Evolutionary conservation across 2,797 vertebrate species (phyloP), one percentile per base, ranked within the genome.

Genomic region (Gadopsis bispinosus): DNA sequence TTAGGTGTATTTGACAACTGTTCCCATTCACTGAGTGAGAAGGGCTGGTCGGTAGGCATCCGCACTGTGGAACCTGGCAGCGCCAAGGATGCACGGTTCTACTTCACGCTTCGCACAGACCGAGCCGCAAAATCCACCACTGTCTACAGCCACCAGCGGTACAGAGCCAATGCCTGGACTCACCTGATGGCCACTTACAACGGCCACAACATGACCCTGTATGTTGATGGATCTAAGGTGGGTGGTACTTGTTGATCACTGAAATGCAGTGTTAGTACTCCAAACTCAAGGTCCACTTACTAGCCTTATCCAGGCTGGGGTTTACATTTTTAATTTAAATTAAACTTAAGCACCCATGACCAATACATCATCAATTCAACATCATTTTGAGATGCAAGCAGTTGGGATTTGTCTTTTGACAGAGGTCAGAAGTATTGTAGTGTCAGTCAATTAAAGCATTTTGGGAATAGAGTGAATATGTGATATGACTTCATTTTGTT

Each of bases 1-100:
- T 0, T 62, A 99, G 98, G 98, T 53, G 91, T 99, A 59, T 98
- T 98, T 81, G 97, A 99, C 94, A 98, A 97, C 95, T 99, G 98
- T 88, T 98, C 98, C 2, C 96, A 97, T 85, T 93, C 94, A 0
- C 81, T 95, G 89, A 98, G 92, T 43, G 95, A 99, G 86, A 99
- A 96, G 89, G 98, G 98, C 80, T 99, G 98, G 98, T 96, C 96
- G 0, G 92, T 99, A 39, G 98, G 98, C 7, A 96, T 99, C 83
- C 95, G 85, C 1, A 96, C 96, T 0, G 75, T 92, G 79, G 95
- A 96, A 76, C 92, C 94, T 0, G 43, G 63, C 0, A 93, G 95
- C 73, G 94, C 91, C 92, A 97, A 93, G 90, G 97, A 99, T 0
- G 97, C 97, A 4, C 95, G 95, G 37, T 98, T 97, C 93, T 99